Evolutionary conservation across 2,113 vertebrate species (phyloP), one percentile per base, ranked within the genome.

Genomic region (Anseranas semipalmata): DNA sequence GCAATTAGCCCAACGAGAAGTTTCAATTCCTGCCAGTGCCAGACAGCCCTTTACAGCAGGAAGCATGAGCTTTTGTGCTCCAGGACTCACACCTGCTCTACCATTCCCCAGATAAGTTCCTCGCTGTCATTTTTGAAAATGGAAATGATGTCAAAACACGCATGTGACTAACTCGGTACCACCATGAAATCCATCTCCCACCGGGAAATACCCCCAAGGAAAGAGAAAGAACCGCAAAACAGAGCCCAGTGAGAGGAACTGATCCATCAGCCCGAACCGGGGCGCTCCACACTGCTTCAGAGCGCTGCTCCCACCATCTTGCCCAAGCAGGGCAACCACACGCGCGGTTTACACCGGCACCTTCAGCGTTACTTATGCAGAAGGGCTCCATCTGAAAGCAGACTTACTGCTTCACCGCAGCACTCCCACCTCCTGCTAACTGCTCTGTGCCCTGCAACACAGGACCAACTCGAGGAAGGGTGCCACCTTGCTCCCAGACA

Each of bases 251-350:
- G 35, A 77, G 52, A 53, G 33, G 25, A 72, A 35, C 35, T 30
- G 2, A 39, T 27, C 17, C 12, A 5, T 5, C 0, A 0, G 5
- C n/a, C n/a, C n/a, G n/a, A n/a, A n/a, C n/a, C n/a, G n/a, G n/a
- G n/a, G n/a, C n/a, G n/a, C n/a, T n/a, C n/a, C n/a, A n/a, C n/a
- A n/a, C n/a, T n/a, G n/a, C n/a, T n/a, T n/a, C n/a, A n/a, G n/a
- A n/a, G n/a, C n/a, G n/a, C n/a, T n/a, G n/a, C n/a, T n/a, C n/a
- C n/a, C n/a, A n/a, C n/a, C n/a, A n/a, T n/a, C n/a, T n/a, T n/a
- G n/a, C n/a, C n/a, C n/a, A n/a, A n/a, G n/a, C n/a, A n/a, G n/a
- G n/a, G n/a, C n/a, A n/a, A n/a, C 33, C 37, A 46, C 28, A 12
- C 43, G 7, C 11, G 15, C 19, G 9, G 28, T 8, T 46, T 7